These are phyloP conservation scores for Clusia tigrina DNA, from an alignment of 2,888 invertebrate species.

Conservation along the genomic window DNA sequence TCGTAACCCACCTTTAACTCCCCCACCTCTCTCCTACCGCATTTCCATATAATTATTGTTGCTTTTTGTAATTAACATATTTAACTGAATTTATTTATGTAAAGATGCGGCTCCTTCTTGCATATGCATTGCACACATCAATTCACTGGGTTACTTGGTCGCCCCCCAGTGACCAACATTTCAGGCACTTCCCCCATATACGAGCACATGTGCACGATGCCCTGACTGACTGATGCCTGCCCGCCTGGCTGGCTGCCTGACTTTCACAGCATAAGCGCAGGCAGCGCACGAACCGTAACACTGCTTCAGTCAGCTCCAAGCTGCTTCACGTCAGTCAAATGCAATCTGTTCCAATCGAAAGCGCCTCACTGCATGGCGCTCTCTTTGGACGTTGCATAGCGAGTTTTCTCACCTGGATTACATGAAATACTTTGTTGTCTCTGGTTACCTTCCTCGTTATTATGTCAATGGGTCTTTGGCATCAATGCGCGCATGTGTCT, in stretches of 20 bases:
- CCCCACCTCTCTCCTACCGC: background rate
- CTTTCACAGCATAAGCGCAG: constrained; percentile 5
- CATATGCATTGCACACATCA: too few relatives aligned
- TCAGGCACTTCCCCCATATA: background rate
- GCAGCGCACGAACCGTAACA: background rate
- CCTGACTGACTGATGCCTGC: background rate
- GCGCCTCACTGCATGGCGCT: background rate
- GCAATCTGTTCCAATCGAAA: background rate
- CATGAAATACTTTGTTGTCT: constrained; percentile 32
- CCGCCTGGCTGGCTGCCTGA: background rate
- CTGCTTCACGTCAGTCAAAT: too few relatives aligned
- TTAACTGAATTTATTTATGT: too few relatives aligned
- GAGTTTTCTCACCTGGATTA: background rate
- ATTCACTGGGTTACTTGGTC: constrained; percentile 26
- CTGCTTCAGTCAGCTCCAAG: background rate
- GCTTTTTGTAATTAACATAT: too few relatives aligned
- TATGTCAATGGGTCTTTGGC: constrained; percentile 60
- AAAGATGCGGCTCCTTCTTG: too few relatives aligned
- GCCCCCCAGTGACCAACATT: constrained; percentile 8
- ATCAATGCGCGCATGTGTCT: constrained; percentile 17
- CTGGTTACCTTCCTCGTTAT: constrained; percentile 61
- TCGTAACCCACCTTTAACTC: too few relatives aligned
- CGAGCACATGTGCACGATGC: background rate
- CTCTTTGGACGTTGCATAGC: background rate
- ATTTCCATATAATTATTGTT: background rate